These are phyloP conservation scores for Synergus umbraculus DNA, from an alignment of 2,888 invertebrate species.

Conservation along the genomic window DNA sequence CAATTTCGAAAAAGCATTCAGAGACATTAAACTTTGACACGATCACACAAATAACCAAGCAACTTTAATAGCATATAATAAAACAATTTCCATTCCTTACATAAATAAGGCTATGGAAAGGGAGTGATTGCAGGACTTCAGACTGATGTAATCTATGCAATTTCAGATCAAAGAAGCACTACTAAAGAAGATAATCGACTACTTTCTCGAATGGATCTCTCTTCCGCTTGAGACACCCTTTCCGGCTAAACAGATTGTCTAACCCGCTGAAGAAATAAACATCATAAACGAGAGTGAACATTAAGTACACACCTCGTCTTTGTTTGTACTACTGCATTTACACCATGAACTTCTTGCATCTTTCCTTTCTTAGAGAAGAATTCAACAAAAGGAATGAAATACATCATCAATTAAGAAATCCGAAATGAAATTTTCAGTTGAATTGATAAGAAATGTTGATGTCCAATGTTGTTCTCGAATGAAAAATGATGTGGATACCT, in stretches of 20 bases:
- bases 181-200: conserved; percentile 27
- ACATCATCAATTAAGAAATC: neutral
- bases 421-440: neutral
- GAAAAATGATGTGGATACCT: neutral
- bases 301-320: neutral
- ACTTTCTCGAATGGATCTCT: conserved; percentile 35
- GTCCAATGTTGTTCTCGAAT: neutral
- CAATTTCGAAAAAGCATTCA: too few species aligned
- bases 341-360: too few species aligned
- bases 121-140: conserved; percentile 11
- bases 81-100: conserved; percentile 10
- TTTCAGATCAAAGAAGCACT: conserved; percentile 5
- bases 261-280: conserved; percentile 5
- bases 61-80: neutral
- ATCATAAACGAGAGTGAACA: conserved; percentile 5
- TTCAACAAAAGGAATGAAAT: neutral
- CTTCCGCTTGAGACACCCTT: conserved; percentile 35
- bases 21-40: neutral
- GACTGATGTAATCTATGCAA: conserved; percentile 23
- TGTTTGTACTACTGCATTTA: neutral
- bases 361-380: too few species aligned
- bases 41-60: neutral
- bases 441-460: neutral
- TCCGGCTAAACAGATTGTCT: conserved; percentile 1
- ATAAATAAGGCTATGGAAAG: neutral